phyloP scores from a whole-genome alignment of 2,113 vertebrate species.

The Spilogale gracilis region DNA sequence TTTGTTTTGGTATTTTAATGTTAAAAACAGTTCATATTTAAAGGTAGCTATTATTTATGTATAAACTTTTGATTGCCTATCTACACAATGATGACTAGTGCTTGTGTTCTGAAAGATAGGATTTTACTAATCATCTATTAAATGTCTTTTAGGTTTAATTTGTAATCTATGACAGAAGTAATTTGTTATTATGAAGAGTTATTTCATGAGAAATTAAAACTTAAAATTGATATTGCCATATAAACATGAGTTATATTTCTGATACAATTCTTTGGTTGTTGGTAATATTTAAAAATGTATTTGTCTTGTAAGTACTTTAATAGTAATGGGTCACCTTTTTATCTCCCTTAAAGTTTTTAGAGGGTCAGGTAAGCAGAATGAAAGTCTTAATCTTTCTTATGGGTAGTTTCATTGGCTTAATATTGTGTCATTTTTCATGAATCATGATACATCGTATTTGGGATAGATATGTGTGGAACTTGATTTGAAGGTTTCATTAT shows the following conservation, averaged over 20 bases:
- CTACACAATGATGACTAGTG: not conserved
- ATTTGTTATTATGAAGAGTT: not conserved
- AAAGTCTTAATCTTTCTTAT: constrained; percentile 45
- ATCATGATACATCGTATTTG: not conserved
- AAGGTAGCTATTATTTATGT: not conserved
- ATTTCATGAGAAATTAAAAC: constrained; percentile 41
- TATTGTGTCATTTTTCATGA: constrained; percentile 19
- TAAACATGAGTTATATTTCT: constrained; percentile 39
- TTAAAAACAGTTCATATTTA: constrained; percentile 13
- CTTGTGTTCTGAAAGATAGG: constrained; percentile 23
- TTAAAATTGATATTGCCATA: not conserved
- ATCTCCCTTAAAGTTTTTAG: not conserved
- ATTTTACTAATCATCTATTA: constrained; percentile 44
- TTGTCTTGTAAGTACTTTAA: constrained; percentile 49
- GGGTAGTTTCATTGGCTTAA: not conserved
- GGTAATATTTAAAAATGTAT: not conserved
- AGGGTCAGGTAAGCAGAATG: not conserved
- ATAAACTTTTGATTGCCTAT: constrained; percentile 24
- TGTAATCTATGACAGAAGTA: not conserved
- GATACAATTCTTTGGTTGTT: constrained; percentile 13
- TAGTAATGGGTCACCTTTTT: not conserved
- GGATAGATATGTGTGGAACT: not conserved
- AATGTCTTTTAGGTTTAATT: constrained; percentile 46
- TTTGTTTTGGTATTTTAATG: constrained; percentile 54
- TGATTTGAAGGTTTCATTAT: not conserved